Conservation (phyloP, 2,888 invertebrate genomes). For the Urechis unicinctus region DNA sequence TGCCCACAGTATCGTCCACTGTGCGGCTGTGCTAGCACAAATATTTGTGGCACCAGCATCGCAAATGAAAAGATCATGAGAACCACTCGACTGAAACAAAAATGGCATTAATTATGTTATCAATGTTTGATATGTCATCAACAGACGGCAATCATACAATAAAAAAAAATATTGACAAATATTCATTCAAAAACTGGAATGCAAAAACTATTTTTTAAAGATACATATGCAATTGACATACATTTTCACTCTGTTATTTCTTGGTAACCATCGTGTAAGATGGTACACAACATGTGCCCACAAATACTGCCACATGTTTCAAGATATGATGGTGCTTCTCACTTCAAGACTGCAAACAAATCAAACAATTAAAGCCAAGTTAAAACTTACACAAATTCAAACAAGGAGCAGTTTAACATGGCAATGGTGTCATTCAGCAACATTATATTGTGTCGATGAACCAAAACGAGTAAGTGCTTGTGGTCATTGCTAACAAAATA, state of each 20-base stretch:
- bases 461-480: too few species aligned
- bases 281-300: slow-evolving; percentile 40
- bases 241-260: slow-evolving; percentile 39
- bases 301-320: slow-evolving; percentile 39
- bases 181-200: background rate
- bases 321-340: too few species aligned
- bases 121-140: background rate
- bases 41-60: slow-evolving; percentile 32
- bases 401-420: too few species aligned
- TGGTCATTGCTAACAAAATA: too few species aligned
- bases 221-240: slow-evolving; percentile 20
- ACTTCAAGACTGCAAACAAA: too few species aligned
- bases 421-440: too few species aligned
- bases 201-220: background rate
- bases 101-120: background rate
- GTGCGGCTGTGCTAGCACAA: slow-evolving; percentile 29
- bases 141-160: background rate
- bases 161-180: too few species aligned
- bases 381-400: too few species aligned
- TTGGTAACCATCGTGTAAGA: slow-evolving; percentile 38
- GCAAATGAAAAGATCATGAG: slow-evolving; percentile 24
- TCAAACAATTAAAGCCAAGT: too few species aligned
- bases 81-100: slow-evolving; percentile 28
- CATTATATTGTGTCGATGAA: too few species aligned
- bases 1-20: slow-evolving; percentile 32